Percentiles rank a stretch among this genome's conserved stretches.
phyloP scores from a whole-genome alignment of 2,888 invertebrate species.

The Chalcosyrphus nemorum region DNA sequence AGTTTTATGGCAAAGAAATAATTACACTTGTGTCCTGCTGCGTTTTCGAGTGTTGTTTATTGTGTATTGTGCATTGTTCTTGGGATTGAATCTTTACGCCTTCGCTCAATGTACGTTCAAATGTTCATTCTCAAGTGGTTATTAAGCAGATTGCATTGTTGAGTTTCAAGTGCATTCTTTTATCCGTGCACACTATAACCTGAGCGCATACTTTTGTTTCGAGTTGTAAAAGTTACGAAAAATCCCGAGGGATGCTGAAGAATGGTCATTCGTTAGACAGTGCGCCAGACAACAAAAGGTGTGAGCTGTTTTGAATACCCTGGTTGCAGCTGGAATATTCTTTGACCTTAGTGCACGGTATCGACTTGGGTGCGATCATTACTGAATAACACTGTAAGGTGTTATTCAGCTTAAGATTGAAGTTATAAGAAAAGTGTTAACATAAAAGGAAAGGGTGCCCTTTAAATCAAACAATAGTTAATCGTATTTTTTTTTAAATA shows the following conservation, averaged over 20 bases:
- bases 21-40: constrained; percentile 73
- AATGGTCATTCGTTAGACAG: constrained; percentile 20
- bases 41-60: constrained; percentile 76
- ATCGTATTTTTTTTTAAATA: neutral
- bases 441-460: neutral
- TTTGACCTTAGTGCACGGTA: constrained; percentile 7
- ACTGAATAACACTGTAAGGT: constrained; percentile 25
- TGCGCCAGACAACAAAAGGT: constrained; percentile 52
- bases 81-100: constrained; percentile 75
- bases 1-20: constrained; percentile 47
- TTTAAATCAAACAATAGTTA: neutral
- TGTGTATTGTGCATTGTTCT: constrained; percentile 75
- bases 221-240: constrained; percentile 65
- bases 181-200: constrained; percentile 34
- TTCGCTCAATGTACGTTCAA: constrained; percentile 60
- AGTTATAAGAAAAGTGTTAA: neutral
- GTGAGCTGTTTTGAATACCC: constrained; percentile 48
- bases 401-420: constrained; percentile 3
- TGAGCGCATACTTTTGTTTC: constrained; percentile 46
- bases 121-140: constrained; percentile 75
- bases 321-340: constrained; percentile 45
- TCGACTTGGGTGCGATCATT: constrained; percentile 26
- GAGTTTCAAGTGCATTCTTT: constrained; percentile 55
- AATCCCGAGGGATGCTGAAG: constrained; percentile 30
- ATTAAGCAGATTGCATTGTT: constrained; percentile 76